Evolutionary conservation across 2,888 invertebrate species (phyloP).

Genomic region (Brachyptera risi): DNA sequence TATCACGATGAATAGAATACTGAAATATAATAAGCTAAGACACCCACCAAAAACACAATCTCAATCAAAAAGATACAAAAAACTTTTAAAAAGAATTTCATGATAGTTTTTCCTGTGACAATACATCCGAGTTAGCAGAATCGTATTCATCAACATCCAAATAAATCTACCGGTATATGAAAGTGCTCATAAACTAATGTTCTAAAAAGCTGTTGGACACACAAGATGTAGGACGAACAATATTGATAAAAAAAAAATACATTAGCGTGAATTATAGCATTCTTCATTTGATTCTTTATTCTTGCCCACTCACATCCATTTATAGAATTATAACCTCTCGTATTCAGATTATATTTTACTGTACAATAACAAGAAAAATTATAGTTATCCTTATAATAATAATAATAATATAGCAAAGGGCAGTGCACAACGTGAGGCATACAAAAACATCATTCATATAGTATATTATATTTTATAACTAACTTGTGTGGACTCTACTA

Average conservation of each 20-base stretch:
- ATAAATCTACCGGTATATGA: too few species aligned
- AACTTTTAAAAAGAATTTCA: too few species aligned
- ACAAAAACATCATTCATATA: constrained; percentile 30
- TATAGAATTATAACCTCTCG: constrained; percentile 27
- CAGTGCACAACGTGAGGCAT: constrained; percentile 32
- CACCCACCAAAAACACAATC: too few species aligned
- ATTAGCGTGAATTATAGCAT: constrained; percentile 31
- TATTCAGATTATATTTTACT: constrained; percentile 31
- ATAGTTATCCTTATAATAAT: constrained; percentile 29
- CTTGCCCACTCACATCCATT: constrained; percentile 14
- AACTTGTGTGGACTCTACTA: constrained; percentile 28
- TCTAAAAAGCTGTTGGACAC: too few species aligned
- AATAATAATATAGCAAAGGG: constrained; percentile 33
- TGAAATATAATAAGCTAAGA: not conserved
- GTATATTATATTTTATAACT: constrained; percentile 28
- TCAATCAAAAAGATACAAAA: too few species aligned
- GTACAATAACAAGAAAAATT: constrained; percentile 35
- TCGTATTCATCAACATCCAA: too few species aligned
- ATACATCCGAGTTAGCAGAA: too few species aligned
- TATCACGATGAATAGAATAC: constrained; percentile 10
- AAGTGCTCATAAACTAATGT: too few species aligned
- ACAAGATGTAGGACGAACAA: too few species aligned
- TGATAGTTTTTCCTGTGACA: too few species aligned
- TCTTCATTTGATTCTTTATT: constrained; percentile 11
- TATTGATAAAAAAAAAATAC: constrained; percentile 19